A percentile compares a stretch with the other conserved stretches of the same genome.
Conservation (phyloP, 2,113 vertebrate species). For the Cavia aperea region DNA sequence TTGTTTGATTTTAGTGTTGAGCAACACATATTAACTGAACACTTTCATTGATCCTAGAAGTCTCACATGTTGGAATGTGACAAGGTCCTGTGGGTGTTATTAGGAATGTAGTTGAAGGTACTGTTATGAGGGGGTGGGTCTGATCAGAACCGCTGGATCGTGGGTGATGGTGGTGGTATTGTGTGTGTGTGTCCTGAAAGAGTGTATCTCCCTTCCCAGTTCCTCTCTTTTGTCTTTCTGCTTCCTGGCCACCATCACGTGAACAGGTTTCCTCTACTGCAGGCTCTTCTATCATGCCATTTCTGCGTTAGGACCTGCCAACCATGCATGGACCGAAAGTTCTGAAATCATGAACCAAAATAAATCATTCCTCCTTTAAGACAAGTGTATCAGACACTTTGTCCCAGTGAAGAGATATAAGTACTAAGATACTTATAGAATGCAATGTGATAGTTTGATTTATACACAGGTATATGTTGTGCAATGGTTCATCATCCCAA, state of each 20-base stretch:
- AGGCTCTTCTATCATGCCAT: neutral
- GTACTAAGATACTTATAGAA: neutral
- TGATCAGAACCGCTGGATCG: neutral
- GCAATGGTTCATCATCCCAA: neutral
- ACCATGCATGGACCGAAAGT: neutral
- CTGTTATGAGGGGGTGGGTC: neutral
- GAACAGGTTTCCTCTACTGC: neutral
- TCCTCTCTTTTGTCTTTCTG: neutral
- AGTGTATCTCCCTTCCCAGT: neutral
- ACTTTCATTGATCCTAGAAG: neutral
- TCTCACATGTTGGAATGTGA: neutral
- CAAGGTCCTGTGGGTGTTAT: neutral
- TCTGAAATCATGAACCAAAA: neutral
- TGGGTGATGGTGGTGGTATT: neutral
- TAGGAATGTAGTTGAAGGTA: neutral
- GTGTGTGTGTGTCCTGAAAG: neutral
- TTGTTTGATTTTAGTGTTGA: neutral
- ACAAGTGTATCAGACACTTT: neutral
- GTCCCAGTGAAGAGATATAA: neutral
- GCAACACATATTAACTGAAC: neutral
- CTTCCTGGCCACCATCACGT: neutral
- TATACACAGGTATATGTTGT: neutral
- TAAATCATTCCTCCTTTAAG: neutral
- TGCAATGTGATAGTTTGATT: neutral
- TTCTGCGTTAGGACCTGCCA: neutral